Conservation (phyloP, 2,888 invertebrate species). For the Chelonus formosanus region DNA sequence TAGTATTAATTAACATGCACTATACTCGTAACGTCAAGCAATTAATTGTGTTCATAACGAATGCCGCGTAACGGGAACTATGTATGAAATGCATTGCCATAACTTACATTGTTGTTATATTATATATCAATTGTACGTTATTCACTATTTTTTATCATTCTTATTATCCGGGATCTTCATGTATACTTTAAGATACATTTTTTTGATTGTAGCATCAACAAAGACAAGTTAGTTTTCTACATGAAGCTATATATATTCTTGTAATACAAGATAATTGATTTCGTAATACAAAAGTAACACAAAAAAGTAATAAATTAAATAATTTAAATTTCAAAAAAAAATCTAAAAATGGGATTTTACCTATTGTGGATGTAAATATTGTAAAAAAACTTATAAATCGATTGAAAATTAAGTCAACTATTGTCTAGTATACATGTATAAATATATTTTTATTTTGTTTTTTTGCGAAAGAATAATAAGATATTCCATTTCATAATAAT, state of each 20-base stretch:
- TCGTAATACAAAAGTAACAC: not conserved
- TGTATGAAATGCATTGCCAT: constrained; percentile 30
- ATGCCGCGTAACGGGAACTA: constrained; percentile 14
- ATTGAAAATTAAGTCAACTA: constrained; percentile 14
- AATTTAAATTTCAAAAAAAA: constrained; percentile 13
- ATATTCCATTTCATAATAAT: constrained; percentile 45
- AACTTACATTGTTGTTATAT: constrained; percentile 6
- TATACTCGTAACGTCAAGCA: constrained; percentile 33
- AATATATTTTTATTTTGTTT: constrained; percentile 45
- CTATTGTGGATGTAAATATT: constrained; percentile 39
- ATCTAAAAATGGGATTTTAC: constrained; percentile 42
- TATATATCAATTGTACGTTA: constrained; percentile 8
- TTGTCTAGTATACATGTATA: constrained; percentile 28
- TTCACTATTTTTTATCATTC: constrained; percentile 17
- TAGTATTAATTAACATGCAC: constrained; percentile 31
- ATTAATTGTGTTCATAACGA: constrained; percentile 34
- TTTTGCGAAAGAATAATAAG: constrained; percentile 40
- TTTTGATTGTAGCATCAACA: constrained; percentile 48
- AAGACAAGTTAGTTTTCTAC: constrained; percentile 63
- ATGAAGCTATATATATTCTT: constrained; percentile 61
- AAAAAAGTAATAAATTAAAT: constrained; percentile 3
- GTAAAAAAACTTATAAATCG: constrained; percentile 23
- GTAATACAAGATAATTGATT: constrained; percentile 21
- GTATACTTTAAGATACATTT: constrained; percentile 14
- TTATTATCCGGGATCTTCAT: constrained; percentile 13